A percentile compares a stretch with the other conserved stretches of the same genome.
Conservation (phyloP, 2,888 invertebrate genomes). For the Hemistola chrysoprasaria region DNA sequence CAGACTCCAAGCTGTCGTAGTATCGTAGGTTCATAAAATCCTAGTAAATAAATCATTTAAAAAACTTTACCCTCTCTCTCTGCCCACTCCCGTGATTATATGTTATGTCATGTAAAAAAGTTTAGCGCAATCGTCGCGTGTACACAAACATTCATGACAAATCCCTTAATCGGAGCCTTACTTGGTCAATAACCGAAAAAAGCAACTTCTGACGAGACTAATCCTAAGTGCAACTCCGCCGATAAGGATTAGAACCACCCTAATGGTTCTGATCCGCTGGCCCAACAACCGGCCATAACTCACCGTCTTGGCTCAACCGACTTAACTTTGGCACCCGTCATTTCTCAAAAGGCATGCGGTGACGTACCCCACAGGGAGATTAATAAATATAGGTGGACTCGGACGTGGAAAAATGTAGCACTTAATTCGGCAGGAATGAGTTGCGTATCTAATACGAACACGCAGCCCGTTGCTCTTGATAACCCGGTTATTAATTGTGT, state of each 20-base stretch:
- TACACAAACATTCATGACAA: slow-evolving; percentile 38
- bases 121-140: slow-evolving; percentile 11
- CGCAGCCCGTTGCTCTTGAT: slow-evolving; percentile 40
- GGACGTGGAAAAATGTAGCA: slow-evolving; percentile 78
- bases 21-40: too few relatives aligned
- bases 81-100: too few relatives aligned
- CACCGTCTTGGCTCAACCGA: slow-evolving; percentile 79
- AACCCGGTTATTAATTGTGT: slow-evolving; percentile 39
- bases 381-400: slow-evolving; percentile 79
- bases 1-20: too few relatives aligned
- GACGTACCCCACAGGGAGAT: slow-evolving; percentile 68
- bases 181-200: slow-evolving; percentile 73
- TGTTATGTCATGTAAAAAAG: too few relatives aligned
- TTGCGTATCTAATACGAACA: slow-evolving; percentile 59
- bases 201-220: slow-evolving; percentile 77
- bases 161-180: slow-evolving; percentile 75
- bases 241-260: slow-evolving; percentile 79
- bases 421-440: slow-evolving; percentile 74
- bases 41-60: too few relatives aligned
- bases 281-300: slow-evolving; percentile 80
- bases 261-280: slow-evolving; percentile 79
- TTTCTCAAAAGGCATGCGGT: slow-evolving; percentile 80
- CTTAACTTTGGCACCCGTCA: slow-evolving; percentile 82
- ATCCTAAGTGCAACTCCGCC: slow-evolving; percentile 81
- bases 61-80: too few relatives aligned